Evolutionary conservation across 2,888 invertebrate genomes (phyloP).

Genomic region (Zygaena filipendulae): DNA sequence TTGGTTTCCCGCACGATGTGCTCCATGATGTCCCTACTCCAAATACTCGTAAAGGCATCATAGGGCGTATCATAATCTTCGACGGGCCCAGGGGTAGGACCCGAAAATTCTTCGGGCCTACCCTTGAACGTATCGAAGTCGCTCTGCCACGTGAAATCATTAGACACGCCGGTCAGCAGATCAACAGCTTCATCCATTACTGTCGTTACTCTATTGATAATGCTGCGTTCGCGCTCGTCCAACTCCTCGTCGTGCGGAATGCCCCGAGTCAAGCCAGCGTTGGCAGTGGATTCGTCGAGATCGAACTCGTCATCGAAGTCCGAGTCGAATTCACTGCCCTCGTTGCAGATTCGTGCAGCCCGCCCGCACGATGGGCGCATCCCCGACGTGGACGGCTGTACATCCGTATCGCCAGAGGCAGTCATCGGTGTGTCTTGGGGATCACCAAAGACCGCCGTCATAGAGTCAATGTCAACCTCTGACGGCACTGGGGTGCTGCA

Average conservation of each 20-base stretch:
- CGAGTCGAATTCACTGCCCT: conserved; percentile 10
- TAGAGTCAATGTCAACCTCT: too few species aligned
- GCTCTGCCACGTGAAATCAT: conserved; percentile 8
- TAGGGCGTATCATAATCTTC: conserved; percentile 14
- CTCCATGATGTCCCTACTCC: conserved; percentile 15
- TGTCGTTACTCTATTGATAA: conserved; percentile 8
- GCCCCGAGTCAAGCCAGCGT: background rate
- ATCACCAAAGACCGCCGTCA: too few species aligned
- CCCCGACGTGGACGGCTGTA: too few species aligned
- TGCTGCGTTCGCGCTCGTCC: conserved; percentile 7
- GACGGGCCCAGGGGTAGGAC: conserved; percentile 16
- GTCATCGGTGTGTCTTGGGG: too few species aligned
- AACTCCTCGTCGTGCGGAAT: conserved; percentile 17
- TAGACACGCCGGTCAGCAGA: conserved; percentile 7
- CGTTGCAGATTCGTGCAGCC: background rate
- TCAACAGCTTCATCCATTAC: conserved; percentile 18
- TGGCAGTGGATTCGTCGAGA: conserved; percentile 5
- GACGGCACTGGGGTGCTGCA: too few species aligned
- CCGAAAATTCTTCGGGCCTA: conserved; percentile 15
- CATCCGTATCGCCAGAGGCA: too few species aligned
- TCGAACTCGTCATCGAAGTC: conserved; percentile 15
- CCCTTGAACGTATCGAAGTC: conserved; percentile 16
- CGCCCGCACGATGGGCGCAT: too few species aligned
- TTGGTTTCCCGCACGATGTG: conserved; percentile 18
- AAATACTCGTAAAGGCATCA: conserved; percentile 17